Percentiles rank a stretch among this genome's conserved stretches.
Evolutionary conservation across 2,113 vertebrate genomes (phyloP).

Genomic region (Megaceryle torquata): DNA sequence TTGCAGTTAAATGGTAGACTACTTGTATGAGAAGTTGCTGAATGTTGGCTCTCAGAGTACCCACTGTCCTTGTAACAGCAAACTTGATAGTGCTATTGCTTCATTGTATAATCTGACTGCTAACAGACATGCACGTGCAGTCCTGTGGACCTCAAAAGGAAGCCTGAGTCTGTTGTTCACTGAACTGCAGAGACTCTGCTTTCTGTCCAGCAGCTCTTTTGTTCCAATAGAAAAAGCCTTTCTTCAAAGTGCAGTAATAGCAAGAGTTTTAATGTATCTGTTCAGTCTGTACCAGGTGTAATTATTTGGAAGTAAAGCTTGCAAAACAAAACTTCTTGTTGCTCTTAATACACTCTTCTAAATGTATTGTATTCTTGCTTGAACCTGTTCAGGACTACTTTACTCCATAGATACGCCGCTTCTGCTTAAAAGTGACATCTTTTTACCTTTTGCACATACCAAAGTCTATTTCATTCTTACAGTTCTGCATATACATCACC

Average conservation of each 20-base stretch:
- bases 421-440: background rate
- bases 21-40: background rate
- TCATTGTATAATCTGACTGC: background rate
- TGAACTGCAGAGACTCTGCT: background rate
- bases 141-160: background rate
- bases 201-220: background rate
- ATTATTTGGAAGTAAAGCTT: slow-evolving; percentile 55
- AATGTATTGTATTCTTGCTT: background rate
- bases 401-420: background rate
- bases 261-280: background rate
- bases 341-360: background rate
- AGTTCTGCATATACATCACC: background rate
- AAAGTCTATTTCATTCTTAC: background rate
- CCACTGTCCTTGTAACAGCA: background rate
- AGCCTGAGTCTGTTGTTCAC: background rate
- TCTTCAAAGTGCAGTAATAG: background rate
- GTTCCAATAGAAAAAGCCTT: background rate
- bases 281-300: slow-evolving; percentile 30
- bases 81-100: background rate
- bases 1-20: background rate
- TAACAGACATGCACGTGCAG: background rate
- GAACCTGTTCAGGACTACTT: background rate
- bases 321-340: slow-evolving; percentile 10
- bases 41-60: background rate
- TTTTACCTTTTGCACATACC: background rate